Conservation (phyloP, 2,113 vertebrate species). For the Colossoma macropomum region DNA sequence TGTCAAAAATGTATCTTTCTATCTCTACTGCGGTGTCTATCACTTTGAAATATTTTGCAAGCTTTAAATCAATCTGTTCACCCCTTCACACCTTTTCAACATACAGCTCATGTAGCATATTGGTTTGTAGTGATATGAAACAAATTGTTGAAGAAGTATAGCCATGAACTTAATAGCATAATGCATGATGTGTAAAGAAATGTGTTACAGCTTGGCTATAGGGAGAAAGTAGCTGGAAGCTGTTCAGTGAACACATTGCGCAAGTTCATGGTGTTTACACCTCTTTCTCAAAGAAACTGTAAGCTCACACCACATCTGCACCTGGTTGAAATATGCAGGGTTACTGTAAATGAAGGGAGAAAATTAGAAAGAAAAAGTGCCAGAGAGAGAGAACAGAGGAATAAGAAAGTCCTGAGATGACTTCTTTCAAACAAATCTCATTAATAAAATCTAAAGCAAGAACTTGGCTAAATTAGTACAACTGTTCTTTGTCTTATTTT, state of each 20-base stretch:
- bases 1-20: too few relatives aligned
- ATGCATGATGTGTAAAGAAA: neutral
- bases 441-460: too few relatives aligned
- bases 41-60: too few relatives aligned
- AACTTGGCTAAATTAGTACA: too few relatives aligned
- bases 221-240: neutral
- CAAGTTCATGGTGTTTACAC: neutral
- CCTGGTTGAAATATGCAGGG: neutral
- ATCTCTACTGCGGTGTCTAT: too few relatives aligned
- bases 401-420: neutral
- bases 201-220: neutral
- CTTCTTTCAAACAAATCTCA: neutral
- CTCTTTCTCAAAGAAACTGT: neutral
- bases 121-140: too few relatives aligned
- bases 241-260: neutral
- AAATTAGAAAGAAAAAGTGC: neutral
- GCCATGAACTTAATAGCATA: neutral
- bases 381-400: neutral
- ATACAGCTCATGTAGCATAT: too few relatives aligned
- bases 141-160: neutral
- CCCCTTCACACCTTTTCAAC: too few relatives aligned
- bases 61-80: too few relatives aligned
- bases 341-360: constrained; percentile 5
- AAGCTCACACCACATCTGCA: neutral
- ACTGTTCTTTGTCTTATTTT: too few relatives aligned